Evolutionary conservation across 2,113 vertebrate genomes (phyloP).

Genomic region (Nycticryphes semicollaris): DNA sequence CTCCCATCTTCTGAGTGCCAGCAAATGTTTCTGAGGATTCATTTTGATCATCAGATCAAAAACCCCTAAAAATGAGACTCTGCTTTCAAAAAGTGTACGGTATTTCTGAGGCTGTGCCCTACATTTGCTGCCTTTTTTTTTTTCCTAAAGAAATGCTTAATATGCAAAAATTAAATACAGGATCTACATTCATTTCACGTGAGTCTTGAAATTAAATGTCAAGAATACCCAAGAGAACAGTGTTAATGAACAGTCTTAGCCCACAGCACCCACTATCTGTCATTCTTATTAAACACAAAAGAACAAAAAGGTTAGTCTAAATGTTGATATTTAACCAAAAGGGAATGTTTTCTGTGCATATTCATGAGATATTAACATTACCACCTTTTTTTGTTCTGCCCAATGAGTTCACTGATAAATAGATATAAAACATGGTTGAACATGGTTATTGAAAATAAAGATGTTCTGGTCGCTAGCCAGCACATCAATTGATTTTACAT

Average conservation of each 20-base stretch:
- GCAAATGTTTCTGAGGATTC: not conserved
- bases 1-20: not conserved
- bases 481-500: slow-evolving; percentile 20
- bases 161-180: not conserved
- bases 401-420: slow-evolving; percentile 22
- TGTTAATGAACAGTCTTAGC: not conserved
- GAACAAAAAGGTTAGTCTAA: not conserved
- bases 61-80: not conserved
- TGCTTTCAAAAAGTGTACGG: not conserved
- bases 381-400: not conserved
- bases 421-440: not conserved
- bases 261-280: slow-evolving; percentile 6
- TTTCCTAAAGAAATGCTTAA: not conserved
- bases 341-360: not conserved
- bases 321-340: slow-evolving; percentile 24
- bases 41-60: not conserved
- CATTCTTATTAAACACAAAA: not conserved
- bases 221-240: not conserved
- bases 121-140: not conserved
- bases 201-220: not conserved
- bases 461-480: not conserved
- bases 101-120: not conserved
- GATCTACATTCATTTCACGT: not conserved
- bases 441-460: not conserved
- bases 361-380: not conserved